Evolutionary conservation across 2,888 invertebrate species (phyloP), one percentile per base, ranked within the genome.

Genomic region (Cheilosia pagana): DNA sequence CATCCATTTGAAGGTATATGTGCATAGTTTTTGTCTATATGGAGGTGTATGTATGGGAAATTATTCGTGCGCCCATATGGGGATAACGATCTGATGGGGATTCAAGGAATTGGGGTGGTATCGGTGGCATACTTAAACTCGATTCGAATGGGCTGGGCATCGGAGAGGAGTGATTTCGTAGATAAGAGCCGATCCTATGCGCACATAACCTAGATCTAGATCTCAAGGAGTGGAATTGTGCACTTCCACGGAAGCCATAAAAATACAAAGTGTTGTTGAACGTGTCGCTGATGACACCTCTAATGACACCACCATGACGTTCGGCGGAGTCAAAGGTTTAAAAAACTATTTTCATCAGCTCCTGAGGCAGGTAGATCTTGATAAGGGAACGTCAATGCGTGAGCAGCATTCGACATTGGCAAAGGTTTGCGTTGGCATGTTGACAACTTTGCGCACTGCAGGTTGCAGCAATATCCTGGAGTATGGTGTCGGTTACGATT

Each of bases 51-150:
- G 50, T 45, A 78, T 82, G 82, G 70, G 82, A 82, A 81, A 35
- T 77, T 71, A 67, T 71, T 63, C 65, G 77, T 78, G 68, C 68
- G 63, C 72, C 68, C 74, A 12, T 35, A 10, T 4, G 35, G 35
- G 82, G 68, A 74, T 83, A 78, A 68, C 19, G 50, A 83, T 83
- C 74, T 78, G 28, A 8, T 28, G 21, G 14, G 7, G 43, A 35
- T 83, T 78, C 78, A 68, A 39, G 43, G 78, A 78, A 83, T 74
- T 25, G 50, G 62, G 72, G 72, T 68, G 72, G 67, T 35, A 43
- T 71, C 71, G 25, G 55, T 65, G 55, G 59, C 71, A 74, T 62
- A 57, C 62, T 57, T 52, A 50, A 71, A 71, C 70, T 71, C 50
- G 63, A 45, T 39, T 70, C 35, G 63, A 65, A 63, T 55, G 72